Evolutionary conservation across 2,113 vertebrate species (phyloP).

Genomic region (Cariama cristata): DNA sequence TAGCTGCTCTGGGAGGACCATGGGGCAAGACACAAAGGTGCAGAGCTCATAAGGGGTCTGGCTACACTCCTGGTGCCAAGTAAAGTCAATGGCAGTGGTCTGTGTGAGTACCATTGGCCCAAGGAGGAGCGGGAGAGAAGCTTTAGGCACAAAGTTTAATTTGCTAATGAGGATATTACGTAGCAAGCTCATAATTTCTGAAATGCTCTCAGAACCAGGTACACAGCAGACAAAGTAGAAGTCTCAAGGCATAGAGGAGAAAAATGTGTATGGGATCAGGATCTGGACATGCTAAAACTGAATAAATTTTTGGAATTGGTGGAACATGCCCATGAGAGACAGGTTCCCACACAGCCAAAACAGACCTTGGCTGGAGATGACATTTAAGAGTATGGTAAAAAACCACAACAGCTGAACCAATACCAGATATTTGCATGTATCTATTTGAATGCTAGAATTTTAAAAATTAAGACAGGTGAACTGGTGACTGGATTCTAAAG

Average conservation of each 20-base stretch:
- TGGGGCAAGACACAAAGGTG: fast-evolving
- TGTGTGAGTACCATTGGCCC: not conserved
- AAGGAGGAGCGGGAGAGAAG: not conserved
- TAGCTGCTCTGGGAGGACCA: not conserved
- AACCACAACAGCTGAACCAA: not conserved
- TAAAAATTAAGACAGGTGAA: not conserved
- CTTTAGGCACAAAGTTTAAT: not conserved
- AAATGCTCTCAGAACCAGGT: not conserved
- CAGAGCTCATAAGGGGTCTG: not conserved
- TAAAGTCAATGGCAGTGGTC: too few relatives aligned
- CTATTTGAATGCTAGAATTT: not conserved
- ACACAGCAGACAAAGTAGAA: not conserved
- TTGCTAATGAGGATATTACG: not conserved
- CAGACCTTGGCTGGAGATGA: not conserved
- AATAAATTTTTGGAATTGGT: not conserved
- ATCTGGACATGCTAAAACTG: not conserved
- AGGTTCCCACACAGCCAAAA: not conserved
- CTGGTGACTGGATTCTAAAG: not conserved
- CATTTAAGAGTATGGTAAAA: not conserved
- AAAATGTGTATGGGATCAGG: not conserved
- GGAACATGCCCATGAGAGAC: not conserved
- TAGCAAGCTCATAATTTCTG: not conserved
- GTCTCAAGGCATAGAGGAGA: not conserved
- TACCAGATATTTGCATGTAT: not conserved
- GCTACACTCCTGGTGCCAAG: not conserved